Evolutionary conservation across 2,797 vertebrate species (phyloP).

Genomic region (Arremon aurantiirostris): DNA sequence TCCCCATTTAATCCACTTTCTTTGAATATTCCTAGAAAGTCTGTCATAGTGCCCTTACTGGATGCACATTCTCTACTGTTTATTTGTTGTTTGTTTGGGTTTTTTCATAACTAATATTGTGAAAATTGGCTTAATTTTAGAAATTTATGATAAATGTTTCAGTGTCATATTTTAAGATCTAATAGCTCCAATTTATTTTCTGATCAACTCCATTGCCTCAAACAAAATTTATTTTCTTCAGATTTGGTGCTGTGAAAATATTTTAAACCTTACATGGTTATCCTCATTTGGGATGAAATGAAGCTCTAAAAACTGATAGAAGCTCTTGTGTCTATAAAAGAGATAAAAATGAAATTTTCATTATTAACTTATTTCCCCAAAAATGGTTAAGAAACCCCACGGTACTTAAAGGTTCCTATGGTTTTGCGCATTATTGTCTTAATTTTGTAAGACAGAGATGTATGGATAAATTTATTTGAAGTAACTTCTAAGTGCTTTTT

Average conservation of each 20-base stretch:
- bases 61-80: not conserved
- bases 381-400: not conserved
- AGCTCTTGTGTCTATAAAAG: not conserved
- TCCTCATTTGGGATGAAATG: not conserved
- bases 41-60: not conserved
- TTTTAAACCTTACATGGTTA: not conserved
- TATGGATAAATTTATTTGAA: not conserved
- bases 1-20: not conserved
- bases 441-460: not conserved
- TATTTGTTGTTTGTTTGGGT: not conserved
- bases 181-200: not conserved
- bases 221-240: not conserved
- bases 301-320: not conserved
- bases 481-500: not conserved
- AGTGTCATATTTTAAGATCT: not conserved
- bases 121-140: not conserved
- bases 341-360: not conserved
- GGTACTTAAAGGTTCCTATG: not conserved
- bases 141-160: not conserved
- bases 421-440: not conserved
- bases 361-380: not conserved
- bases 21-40: not conserved
- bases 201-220: not conserved
- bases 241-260: not conserved
- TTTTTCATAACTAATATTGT: not conserved